Evolutionary conservation across 2,888 invertebrate species (phyloP), one percentile per base, ranked within the genome.

Genomic region (Ptilodon capucinus): DNA sequence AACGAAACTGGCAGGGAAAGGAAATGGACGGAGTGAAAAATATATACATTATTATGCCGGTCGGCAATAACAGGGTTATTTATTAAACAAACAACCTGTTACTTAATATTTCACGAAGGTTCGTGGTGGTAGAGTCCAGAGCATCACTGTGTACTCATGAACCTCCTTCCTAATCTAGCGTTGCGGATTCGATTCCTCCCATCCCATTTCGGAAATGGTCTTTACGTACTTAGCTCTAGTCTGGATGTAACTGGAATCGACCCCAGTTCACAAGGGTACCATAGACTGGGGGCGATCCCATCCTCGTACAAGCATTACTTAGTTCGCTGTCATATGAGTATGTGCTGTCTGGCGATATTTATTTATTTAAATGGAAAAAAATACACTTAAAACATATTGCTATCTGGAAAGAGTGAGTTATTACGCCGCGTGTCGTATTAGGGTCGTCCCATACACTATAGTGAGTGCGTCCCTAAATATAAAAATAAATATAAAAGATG

Each of bases 371-470:
- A 32, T 14, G 4, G n/a, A 32, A 8, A 28, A 8, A n/a, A 28
- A 28, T 11, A n/a, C n/a, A n/a, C n/a, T n/a, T n/a, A n/a, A n/a
- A n/a, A 9, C 79, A 54, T 57, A 56, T 50, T 52, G 46, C 46
- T 48, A 54, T 54, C 32, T 42, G 46, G 25, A 45, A 55, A 17
- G 18, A 36, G 8, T 58, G 59, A 54, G 61, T 62, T 60, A 46
- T 42, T 41, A n/a, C 13, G 71, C 68, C 74, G 61, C 76, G 72
- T 74, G 76, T 55, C 65, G 59, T 68, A 57, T 53, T 55, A 43
- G 54, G 59, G 62, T 47, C 63, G 64, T 57, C 61, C 58, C 67
- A 60, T 64, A 67, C 69, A 62, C 67, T 64, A 65, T 61, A 57
- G 23, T 14, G 60, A 52, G 44, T 46, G 45, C 46, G 47, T 57